Evolutionary conservation across 2,113 vertebrate genomes (phyloP).

Genomic region (Microtus oregoni): DNA sequence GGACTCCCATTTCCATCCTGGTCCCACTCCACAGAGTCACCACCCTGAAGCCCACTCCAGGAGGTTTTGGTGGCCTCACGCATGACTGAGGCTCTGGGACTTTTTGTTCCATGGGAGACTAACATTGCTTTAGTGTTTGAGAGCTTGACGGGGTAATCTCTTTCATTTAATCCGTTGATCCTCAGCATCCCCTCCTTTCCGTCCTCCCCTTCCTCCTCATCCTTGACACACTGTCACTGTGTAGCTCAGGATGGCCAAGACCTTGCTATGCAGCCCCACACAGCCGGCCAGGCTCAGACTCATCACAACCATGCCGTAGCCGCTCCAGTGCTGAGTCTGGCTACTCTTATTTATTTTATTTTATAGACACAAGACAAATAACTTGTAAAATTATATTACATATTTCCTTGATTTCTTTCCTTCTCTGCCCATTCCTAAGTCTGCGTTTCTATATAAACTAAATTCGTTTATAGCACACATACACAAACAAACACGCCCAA

Average conservation of each 20-base stretch:
- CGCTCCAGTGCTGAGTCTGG: background rate
- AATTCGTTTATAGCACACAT: background rate
- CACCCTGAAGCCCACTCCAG: background rate
- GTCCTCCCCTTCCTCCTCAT: background rate
- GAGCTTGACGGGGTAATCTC: background rate
- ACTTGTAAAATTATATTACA: background rate
- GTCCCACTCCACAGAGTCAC: too few relatives aligned
- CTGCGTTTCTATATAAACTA: background rate
- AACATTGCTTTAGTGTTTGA: too few relatives aligned
- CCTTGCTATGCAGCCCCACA: background rate
- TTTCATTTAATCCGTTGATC: background rate
- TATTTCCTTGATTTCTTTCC: background rate
- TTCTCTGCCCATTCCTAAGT: background rate
- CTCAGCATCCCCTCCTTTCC: background rate
- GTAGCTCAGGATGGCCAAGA: background rate
- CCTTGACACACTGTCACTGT: background rate
- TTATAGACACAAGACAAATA: background rate
- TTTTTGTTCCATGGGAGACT: background rate
- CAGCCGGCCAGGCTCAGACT: background rate
- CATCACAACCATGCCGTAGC: too few relatives aligned
- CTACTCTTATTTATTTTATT: background rate
- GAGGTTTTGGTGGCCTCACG: background rate
- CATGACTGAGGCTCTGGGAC: background rate
- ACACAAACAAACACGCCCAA: background rate
- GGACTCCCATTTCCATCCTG: rapidly evolving